Evolutionary conservation across 2,113 vertebrate genomes (phyloP).

Genomic region (Erythrocebus patas): DNA sequence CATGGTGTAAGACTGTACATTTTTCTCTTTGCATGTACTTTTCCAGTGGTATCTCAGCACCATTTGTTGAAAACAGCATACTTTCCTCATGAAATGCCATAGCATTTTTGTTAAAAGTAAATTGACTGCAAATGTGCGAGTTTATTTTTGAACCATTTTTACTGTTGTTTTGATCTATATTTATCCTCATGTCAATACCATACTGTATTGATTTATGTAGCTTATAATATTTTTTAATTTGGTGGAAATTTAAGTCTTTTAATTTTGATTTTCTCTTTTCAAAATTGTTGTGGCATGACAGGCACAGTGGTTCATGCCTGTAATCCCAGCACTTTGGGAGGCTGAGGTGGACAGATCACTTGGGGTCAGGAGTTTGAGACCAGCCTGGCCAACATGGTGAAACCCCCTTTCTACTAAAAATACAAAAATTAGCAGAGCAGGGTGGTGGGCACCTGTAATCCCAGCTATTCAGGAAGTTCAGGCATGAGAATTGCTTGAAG

Average conservation of each 20-base stretch:
- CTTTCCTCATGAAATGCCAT: background rate
- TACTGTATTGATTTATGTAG: background rate
- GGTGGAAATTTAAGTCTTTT: background rate
- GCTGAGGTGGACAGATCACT: no score
- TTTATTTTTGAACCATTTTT: constrained; percentile 1
- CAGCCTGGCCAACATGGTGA: no score
- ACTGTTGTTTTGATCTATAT: background rate
- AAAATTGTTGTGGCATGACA: background rate
- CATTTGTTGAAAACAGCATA: background rate
- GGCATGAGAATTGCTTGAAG: no score
- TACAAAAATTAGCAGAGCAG: no score
- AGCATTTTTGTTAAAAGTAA: background rate
- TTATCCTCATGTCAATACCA: background rate
- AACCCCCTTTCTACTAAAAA: no score
- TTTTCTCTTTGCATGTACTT: background rate
- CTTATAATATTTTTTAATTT: background rate
- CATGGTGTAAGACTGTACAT: background rate
- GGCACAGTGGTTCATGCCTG: no score
- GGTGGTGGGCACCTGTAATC: no score
- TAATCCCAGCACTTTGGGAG: no score
- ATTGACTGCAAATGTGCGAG: background rate
- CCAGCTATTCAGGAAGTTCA: no score
- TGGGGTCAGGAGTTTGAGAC: no score
- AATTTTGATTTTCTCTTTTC: constrained; percentile 7
- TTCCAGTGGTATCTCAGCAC: background rate